Evolutionary conservation across 2,797 vertebrate genomes (phyloP).

Genomic region (Lates japonicus): DNA sequence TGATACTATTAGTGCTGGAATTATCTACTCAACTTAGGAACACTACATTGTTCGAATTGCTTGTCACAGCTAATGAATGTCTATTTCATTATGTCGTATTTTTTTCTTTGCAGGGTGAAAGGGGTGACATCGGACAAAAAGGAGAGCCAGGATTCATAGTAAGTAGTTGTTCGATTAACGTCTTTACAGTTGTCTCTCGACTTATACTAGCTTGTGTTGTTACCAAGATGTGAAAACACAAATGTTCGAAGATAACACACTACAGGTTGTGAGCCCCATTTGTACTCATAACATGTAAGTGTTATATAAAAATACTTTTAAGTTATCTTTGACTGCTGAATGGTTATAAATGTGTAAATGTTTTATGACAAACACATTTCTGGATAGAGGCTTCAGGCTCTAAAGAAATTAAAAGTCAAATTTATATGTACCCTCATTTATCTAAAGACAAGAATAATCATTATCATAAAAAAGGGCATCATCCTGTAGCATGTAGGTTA

Average conservation of each 20-base stretch:
- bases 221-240: background rate
- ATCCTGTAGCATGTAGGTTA: constrained; percentile 13
- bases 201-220: background rate
- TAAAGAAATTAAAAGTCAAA: constrained; percentile 21
- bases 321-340: background rate
- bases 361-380: constrained; percentile 22
- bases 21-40: background rate
- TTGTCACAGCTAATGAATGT: background rate
- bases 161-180: constrained; percentile 75
- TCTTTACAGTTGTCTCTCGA: background rate
- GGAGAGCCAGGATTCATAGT: constrained; percentile 91
- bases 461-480: constrained; percentile 6
- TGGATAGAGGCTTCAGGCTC: constrained; percentile 21
- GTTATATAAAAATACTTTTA: background rate
- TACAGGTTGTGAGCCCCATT: background rate
- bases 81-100: constrained; percentile 9
- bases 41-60: background rate
- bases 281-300: background rate
- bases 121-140: constrained; percentile 89
- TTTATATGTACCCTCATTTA: constrained; percentile 27
- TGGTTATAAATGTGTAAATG: constrained; percentile 6
- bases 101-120: constrained; percentile 90
- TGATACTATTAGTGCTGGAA: background rate
- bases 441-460: constrained; percentile 38
- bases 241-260: background rate